Evolutionary conservation across 2,888 invertebrate genomes (phyloP).

Genomic region (Dorcus parallelipipedus): DNA sequence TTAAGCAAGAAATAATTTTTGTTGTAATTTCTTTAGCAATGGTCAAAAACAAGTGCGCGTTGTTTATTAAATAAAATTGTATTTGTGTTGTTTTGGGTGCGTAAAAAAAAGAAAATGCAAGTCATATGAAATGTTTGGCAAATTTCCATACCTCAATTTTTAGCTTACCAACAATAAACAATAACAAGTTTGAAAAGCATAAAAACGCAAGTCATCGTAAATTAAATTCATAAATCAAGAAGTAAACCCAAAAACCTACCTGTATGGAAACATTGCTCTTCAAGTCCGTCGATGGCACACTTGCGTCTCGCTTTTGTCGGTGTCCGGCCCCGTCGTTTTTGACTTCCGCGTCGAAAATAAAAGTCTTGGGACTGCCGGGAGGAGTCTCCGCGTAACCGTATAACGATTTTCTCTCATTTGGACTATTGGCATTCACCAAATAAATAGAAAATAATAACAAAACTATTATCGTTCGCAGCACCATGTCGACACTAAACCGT

Average conservation of each 20-base stretch:
- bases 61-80: too few relatives aligned
- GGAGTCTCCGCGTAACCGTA: constrained; percentile 24
- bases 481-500: constrained; percentile 21
- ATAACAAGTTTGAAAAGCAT: too few relatives aligned
- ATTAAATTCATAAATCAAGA: background rate
- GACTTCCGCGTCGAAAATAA: constrained; percentile 21
- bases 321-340: constrained; percentile 4
- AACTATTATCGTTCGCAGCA: constrained; percentile 20
- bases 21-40: too few relatives aligned
- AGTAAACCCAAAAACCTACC: constrained; percentile 5
- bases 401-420: constrained; percentile 28
- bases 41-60: too few relatives aligned
- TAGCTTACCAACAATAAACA: too few relatives aligned
- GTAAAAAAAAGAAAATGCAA: background rate
- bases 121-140: background rate
- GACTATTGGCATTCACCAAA: constrained; percentile 24
- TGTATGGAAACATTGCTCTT: constrained; percentile 7
- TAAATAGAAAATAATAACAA: constrained; percentile 28
- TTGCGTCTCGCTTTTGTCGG: constrained; percentile 21
- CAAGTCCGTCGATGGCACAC: background rate
- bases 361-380: constrained; percentile 15
- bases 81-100: too few relatives aligned
- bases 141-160: background rate
- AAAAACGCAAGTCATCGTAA: background rate
- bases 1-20: too few relatives aligned